phyloP scores from a whole-genome alignment of 1,140 invertebrate genomes.

The Rhysida immarginata region DNA sequence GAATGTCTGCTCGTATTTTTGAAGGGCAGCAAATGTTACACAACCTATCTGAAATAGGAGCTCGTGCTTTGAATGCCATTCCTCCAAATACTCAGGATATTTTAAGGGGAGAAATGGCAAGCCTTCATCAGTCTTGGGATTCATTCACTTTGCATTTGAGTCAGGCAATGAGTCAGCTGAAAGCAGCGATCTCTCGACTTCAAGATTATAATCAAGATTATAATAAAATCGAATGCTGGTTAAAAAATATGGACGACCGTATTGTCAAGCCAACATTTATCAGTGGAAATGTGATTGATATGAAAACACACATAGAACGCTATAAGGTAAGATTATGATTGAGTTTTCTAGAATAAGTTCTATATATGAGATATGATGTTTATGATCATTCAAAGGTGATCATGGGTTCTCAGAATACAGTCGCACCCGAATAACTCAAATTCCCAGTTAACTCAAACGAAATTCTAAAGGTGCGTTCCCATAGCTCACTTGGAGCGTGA shows the following conservation, averaged over 20 bases:
- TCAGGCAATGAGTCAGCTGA: constrained; percentile 28
- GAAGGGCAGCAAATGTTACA: constrained; percentile 73
- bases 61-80: constrained; percentile 63
- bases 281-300: constrained; percentile 70
- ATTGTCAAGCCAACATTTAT: constrained; percentile 46
- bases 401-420: too few species aligned
- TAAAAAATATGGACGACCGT: constrained; percentile 24
- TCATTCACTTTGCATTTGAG: constrained; percentile 63
- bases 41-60: constrained; percentile 61
- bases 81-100: constrained; percentile 61
- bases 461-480: too few species aligned
- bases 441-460: too few species aligned
- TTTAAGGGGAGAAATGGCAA: constrained; percentile 52
- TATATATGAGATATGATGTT: too few species aligned
- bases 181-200: constrained; percentile 53
- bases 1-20: constrained; percentile 52
- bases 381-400: too few species aligned
- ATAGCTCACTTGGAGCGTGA: too few species aligned
- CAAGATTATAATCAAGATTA: constrained; percentile 60
- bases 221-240: constrained; percentile 41
- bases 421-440: too few species aligned
- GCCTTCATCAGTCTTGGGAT: constrained; percentile 63
- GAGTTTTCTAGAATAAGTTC: too few species aligned
- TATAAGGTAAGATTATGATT: constrained; percentile 38
- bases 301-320: constrained; percentile 74